Conservation (phyloP, 2,113 vertebrate genomes). For the Polypterus bichir region DNA sequence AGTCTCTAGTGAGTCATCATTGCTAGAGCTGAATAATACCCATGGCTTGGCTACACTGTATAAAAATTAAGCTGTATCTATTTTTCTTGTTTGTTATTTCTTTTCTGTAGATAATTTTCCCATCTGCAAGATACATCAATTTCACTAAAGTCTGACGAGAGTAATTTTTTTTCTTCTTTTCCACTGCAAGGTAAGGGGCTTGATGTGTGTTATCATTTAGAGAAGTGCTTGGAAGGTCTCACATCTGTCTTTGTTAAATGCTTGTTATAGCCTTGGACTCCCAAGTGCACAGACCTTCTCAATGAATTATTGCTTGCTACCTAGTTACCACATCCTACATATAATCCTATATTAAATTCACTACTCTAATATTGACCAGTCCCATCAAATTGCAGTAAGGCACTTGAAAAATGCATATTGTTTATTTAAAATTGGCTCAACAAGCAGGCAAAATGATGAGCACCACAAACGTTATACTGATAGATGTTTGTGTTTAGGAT, state of each 20-base stretch:
- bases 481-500: no score
- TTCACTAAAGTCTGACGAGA: conserved; percentile 11
- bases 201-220: conserved; percentile 14
- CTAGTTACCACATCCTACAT: background rate
- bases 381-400: no score
- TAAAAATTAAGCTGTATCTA: conserved; percentile 9
- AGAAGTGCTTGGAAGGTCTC: conserved; percentile 10
- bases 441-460: no score
- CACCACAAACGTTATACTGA: no score
- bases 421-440: no score
- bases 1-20: background rate
- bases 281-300: conserved; percentile 9
- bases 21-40: background rate
- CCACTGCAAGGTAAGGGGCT: conserved; percentile 4
- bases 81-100: conserved; percentile 8
- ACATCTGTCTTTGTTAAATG: conserved; percentile 19
- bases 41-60: background rate
- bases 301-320: conserved; percentile 13
- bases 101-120: conserved; percentile 7
- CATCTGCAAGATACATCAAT: conserved; percentile 10
- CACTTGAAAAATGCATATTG: no score
- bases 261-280: conserved; percentile 12
- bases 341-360: no score
- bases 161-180: conserved; percentile 12
- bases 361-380: no score